Base-by-base conservation (phyloP, 2,797 vertebrate species). In the Myotis myotis region DNA sequence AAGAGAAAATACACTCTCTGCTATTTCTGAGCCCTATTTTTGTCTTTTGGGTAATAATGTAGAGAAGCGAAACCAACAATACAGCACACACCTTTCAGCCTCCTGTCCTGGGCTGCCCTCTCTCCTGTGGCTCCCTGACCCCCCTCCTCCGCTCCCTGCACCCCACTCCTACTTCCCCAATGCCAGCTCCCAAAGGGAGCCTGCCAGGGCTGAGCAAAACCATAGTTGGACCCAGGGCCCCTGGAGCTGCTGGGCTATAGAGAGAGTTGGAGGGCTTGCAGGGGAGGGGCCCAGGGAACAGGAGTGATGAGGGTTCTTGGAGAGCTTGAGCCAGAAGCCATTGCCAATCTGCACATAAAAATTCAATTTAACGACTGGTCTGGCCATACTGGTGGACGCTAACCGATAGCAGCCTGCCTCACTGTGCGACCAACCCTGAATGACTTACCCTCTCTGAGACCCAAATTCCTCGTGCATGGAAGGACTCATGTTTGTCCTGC, bases 1-100 rank as follows among this genome's bases (percentile, higher is more conserved):
- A 81, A 47, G 38, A 44, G 49, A 89, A 95, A 38, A n/a, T 30
- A 4, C 1, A 2, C 51, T 57, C 71, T 66, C 53, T 79, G 6
- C 33, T 51, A 3, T 89, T 78, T 6, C 30, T 10, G 22, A 85
- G 28, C n/a, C n/a, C n/a, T 38, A 47, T 28, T 90, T 68, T 71
- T 82, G 85, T 91, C 44, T 92, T 89, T 62, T 28, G 23, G 60
- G 72, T 80, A 79, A 78, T 57, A 74, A 47, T 5, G 6, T 55
- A 19, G 49, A 6, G 13, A 96, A 93, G 10, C 8, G 7, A 96
- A 94, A 60, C 36, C n/a, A 28, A 25, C 36, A 30, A 2, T 33
- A 47, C 9, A 38, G 72, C 28, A 66, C 53, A 28, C 36, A 33
- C 8, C 6, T 25, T 57, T 68, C 36, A 78, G 72, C 25, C 33